Percentiles rank a stretch among this genome's conserved stretches.
Conservation (phyloP, 2,888 invertebrate species). For the Anaspis maculata region DNA sequence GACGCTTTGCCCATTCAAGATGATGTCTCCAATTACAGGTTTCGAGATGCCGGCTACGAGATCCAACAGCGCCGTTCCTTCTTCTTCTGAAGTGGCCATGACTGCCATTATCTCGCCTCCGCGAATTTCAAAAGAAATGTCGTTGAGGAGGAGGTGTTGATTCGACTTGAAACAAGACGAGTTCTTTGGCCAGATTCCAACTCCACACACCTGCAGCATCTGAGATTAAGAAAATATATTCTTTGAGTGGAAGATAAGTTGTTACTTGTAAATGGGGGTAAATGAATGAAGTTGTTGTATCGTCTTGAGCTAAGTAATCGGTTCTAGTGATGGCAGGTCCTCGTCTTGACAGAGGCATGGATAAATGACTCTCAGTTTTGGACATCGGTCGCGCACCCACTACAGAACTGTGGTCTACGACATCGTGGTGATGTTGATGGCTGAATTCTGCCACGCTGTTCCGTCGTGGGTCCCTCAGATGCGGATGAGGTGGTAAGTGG, state of each 20-base stretch:
- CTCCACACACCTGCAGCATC: conserved; percentile 23
- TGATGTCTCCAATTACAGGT: conserved; percentile 61
- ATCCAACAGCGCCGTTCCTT: conserved; percentile 80
- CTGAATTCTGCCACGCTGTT: conserved; percentile 54
- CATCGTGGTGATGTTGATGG: conserved; percentile 38
- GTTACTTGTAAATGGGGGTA: conserved; percentile 59
- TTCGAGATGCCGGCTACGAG: conserved; percentile 68
- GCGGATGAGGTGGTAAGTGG: conserved; percentile 29
- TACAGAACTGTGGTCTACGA: conserved; percentile 52
- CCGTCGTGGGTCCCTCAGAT: conserved; percentile 44
- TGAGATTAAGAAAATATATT: background rate
- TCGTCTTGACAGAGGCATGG: conserved; percentile 39
- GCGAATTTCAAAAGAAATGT: conserved; percentile 78
- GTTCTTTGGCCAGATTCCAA: conserved; percentile 27
- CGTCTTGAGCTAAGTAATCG: conserved; percentile 51
- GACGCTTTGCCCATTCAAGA: conserved; percentile 80
- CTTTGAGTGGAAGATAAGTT: background rate
- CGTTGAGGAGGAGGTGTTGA: conserved; percentile 44
- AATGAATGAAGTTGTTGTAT: conserved; percentile 43
- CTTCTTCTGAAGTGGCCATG: conserved; percentile 79
- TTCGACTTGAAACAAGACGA: conserved; percentile 26
- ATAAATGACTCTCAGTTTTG: conserved; percentile 57
- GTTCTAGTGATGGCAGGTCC: conserved; percentile 49
- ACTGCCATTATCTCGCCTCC: conserved; percentile 88
- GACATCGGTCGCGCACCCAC: conserved; percentile 53